Percentiles rank a stretch among this genome's conserved stretches.
Evolutionary conservation across 30 jellyfish, hydroid and myxozoan genomes (phyloP).

Genomic region (Hydra vulgaris): DNA sequence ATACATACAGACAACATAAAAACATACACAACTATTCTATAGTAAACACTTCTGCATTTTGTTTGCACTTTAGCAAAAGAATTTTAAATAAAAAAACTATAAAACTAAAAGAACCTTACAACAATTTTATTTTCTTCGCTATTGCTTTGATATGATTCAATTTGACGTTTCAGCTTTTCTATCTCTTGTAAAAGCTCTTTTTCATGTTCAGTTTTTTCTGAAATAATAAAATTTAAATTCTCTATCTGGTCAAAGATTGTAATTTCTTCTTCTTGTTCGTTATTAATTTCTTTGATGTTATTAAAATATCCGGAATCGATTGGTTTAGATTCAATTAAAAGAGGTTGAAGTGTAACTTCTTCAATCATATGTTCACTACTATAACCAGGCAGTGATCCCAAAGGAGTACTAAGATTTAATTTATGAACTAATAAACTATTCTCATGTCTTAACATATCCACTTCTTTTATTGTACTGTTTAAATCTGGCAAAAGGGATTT

Average conservation of each 20-base stretch:
- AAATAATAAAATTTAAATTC: not conserved
- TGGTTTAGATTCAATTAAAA: conserved; percentile 7
- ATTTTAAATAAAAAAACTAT: not conserved
- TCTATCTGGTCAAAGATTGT: not conserved
- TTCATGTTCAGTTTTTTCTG: conserved; percentile 5
- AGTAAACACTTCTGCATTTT: no score
- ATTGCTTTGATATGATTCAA: not conserved
- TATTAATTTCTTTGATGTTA: not conserved
- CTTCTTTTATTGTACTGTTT: conserved; percentile 8
- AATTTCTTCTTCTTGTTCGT: not conserved
- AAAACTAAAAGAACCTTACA: not conserved
- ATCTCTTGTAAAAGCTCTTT: not conserved
- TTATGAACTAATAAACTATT: not conserved
- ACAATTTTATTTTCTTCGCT: not conserved
- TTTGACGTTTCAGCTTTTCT: not conserved
- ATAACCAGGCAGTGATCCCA: conserved; percentile 6
- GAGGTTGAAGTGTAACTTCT: not conserved
- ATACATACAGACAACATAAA: no score
- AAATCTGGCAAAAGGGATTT: not conserved
- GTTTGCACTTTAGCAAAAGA: not conserved
- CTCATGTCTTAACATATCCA: not conserved
- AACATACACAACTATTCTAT: not conserved
- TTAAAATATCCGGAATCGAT: not conserved
- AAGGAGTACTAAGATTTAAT: not conserved
- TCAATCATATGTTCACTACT: conserved; percentile 3